phyloP scores from a whole-genome alignment of 2,888 invertebrate genomes.

The Drosophila pseudotalamancana region DNA sequence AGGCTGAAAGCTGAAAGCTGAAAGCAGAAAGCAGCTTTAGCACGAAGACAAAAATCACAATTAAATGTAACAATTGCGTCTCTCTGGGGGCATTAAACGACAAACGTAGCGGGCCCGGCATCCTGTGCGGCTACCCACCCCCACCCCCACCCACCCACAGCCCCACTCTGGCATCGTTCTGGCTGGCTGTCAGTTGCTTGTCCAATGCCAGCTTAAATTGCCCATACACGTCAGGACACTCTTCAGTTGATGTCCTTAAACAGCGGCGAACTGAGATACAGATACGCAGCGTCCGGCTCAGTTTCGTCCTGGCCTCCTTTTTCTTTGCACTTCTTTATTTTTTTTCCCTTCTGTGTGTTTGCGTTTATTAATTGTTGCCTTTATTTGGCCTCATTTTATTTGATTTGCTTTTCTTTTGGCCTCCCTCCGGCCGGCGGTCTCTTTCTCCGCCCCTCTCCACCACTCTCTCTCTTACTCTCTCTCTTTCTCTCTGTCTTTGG shows the following conservation, averaged over 20 bases:
- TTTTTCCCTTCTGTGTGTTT: slow-evolving; percentile 55
- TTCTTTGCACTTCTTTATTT: slow-evolving; percentile 5
- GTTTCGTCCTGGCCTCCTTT: slow-evolving; percentile 40
- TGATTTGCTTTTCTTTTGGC: slow-evolving; percentile 69
- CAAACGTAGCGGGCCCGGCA: slow-evolving; percentile 43
- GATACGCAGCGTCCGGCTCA: slow-evolving; percentile 53
- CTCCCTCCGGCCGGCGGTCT: not conserved
- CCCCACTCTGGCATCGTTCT: not conserved
- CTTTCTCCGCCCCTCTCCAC: slow-evolving; percentile 16
- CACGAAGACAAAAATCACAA: slow-evolving; percentile 74
- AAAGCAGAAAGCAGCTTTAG: slow-evolving; percentile 40
- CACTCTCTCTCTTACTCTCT: slow-evolving; percentile 1
- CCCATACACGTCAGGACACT: slow-evolving; percentile 74
- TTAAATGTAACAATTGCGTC: slow-evolving; percentile 80
- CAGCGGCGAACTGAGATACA: slow-evolving; percentile 32
- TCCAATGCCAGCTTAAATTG: slow-evolving; percentile 79
- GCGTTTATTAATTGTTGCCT: slow-evolving; percentile 80
- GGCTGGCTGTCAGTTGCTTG: slow-evolving; percentile 69
- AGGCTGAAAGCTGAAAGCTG: slow-evolving; percentile 13
- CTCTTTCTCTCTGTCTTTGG: not conserved
- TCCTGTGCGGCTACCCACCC: slow-evolving; percentile 14
- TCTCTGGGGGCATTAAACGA: slow-evolving; percentile 71
- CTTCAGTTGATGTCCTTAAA: slow-evolving; percentile 44
- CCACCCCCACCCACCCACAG: not conserved
- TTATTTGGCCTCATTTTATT: slow-evolving; percentile 80